Percentiles rank a stretch among this genome's conserved stretches.
Conservation (phyloP, 2,797 vertebrate species). For the Brachyalestes nurse region DNA sequence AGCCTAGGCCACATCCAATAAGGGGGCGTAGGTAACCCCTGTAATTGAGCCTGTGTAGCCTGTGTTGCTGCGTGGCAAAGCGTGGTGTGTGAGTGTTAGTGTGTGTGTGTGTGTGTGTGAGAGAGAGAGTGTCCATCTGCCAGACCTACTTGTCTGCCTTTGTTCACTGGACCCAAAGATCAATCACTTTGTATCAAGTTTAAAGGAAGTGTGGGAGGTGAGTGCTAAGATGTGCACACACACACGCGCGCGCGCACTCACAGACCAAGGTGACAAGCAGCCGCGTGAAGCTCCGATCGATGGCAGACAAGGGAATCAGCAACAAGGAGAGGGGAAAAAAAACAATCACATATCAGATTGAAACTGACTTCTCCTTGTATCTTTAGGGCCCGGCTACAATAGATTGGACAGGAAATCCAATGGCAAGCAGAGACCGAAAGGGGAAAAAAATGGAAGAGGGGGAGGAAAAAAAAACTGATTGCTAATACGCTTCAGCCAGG, state of each 20-base stretch:
- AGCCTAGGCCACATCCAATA: conserved; percentile 49
- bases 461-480: conserved; percentile 71
- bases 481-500: conserved; percentile 78
- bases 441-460: conserved; percentile 67
- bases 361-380: conserved; percentile 93
- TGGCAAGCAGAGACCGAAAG: conserved; percentile 82
- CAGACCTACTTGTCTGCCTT: conserved; percentile 61
- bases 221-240: conserved; percentile 44
- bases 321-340: conserved; percentile 75
- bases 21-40: conserved; percentile 49
- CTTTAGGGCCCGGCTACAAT: conserved; percentile 84
- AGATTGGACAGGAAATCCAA: conserved; percentile 92
- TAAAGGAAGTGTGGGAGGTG: conserved; percentile 64
- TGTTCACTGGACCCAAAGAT: conserved; percentile 62
- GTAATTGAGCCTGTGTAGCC: conserved; percentile 61
- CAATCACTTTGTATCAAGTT: conserved; percentile 71
- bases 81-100: background rate
- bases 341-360: conserved; percentile 89
- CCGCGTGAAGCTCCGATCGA: conserved; percentile 74
- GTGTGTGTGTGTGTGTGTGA: conserved; percentile 7
- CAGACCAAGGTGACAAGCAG: conserved; percentile 76
- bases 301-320: conserved; percentile 80
- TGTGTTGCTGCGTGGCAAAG: conserved; percentile 35
- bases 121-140: conserved; percentile 42
- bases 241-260: conserved; percentile 39